phyloP scores from a whole-genome alignment of 2,797 vertebrate genomes.

The Sebastes vulpes region DNA sequence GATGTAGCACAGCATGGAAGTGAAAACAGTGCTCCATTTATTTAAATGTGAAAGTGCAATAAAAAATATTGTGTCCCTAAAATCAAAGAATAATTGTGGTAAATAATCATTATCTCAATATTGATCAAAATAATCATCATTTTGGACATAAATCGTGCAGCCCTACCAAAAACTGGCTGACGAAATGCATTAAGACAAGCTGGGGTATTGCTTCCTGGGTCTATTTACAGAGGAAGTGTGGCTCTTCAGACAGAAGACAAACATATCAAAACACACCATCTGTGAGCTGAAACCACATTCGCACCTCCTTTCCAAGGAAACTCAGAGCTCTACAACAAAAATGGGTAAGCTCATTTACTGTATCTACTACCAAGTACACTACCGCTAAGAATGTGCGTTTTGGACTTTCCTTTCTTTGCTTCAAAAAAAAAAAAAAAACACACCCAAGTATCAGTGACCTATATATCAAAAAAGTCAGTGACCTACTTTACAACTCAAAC shows the following conservation, averaged over 20 bases:
- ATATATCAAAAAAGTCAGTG: neutral
- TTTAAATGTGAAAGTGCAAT: fast-evolving
- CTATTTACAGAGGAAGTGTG: neutral
- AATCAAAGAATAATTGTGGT: no score
- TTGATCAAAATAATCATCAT: no score
- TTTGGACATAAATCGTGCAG: no score
- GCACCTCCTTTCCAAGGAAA: neutral
- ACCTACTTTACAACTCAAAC: neutral
- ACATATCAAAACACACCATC: neutral
- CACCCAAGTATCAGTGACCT: neutral
- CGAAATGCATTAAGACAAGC: neutral
- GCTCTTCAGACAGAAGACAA: neutral
- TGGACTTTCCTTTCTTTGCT: neutral
- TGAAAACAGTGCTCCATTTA: fast-evolving
- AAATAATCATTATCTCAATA: no score
- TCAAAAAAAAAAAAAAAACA: neutral
- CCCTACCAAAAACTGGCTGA: neutral
- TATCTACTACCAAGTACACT: neutral
- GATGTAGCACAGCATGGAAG: no score
- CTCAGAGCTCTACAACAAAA: neutral
- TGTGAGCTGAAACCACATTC: neutral
- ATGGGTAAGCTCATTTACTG: fast-evolving
- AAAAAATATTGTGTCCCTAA: no score
- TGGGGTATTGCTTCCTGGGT: neutral
- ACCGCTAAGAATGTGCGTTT: neutral